Evolutionary conservation across 2,113 vertebrate species (phyloP).

Genomic region (Egretta garzetta): DNA sequence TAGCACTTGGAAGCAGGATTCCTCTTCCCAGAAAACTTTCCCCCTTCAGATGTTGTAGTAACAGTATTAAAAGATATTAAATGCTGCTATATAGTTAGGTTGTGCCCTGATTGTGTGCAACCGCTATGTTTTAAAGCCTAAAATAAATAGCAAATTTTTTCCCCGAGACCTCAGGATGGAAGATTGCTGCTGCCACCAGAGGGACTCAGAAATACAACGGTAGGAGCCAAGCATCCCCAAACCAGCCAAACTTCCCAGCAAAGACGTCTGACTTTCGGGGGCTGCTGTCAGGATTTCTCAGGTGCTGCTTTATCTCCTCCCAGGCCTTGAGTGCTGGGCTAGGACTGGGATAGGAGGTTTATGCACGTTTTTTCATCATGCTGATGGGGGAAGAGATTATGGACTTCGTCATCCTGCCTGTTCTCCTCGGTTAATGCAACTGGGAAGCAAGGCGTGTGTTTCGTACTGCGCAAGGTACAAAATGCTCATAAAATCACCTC

Average conservation of each 20-base stretch:
- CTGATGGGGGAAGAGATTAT: background rate
- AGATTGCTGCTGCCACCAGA: background rate
- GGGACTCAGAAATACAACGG: background rate
- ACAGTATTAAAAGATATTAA: background rate
- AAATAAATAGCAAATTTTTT: background rate
- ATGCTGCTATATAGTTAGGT: accelerated
- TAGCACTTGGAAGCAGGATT: background rate
- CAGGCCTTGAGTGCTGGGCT: background rate
- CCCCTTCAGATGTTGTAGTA: background rate
- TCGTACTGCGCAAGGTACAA: background rate
- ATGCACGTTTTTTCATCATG: background rate
- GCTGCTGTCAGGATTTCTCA: background rate
- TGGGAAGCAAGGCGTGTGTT: background rate
- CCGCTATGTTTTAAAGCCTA: background rate
- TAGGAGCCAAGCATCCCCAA: accelerated
- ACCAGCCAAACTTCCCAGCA: background rate
- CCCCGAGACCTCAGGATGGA: background rate
- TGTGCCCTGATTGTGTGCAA: background rate
- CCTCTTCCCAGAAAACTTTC: background rate
- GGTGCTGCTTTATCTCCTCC: accelerated
- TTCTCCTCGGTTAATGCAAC: background rate
- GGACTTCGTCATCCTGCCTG: background rate
- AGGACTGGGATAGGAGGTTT: accelerated
- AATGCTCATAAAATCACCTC: background rate
- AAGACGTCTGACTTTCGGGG: background rate